A percentile compares a stretch with the other conserved stretches of the same genome.
These are phyloP conservation scores for Elephas maximus DNA, from an alignment of 2,113 vertebrate genomes.

Conservation along the genomic window DNA sequence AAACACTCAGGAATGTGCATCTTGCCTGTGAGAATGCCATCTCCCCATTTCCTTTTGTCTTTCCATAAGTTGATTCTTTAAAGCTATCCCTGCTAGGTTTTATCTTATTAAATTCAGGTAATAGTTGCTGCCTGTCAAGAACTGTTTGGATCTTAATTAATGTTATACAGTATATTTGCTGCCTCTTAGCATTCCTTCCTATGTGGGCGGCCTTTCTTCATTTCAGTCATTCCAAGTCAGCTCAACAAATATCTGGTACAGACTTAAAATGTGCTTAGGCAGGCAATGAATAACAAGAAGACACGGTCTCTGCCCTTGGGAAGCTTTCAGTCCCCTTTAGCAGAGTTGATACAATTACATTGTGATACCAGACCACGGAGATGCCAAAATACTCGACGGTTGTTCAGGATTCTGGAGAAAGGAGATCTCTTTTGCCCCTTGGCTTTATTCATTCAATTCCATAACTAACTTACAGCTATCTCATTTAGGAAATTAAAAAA, in stretches of 20 bases:
- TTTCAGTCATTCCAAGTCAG: conserved; percentile 13
- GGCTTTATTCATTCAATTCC: not conserved
- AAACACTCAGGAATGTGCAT: not conserved
- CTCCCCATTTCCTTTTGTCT: not conserved
- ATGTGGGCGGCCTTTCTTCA: not conserved
- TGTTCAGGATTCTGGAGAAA: not conserved
- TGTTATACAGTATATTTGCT: not conserved
- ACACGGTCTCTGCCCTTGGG: not conserved
- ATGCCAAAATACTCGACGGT: not conserved
- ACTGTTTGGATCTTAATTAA: conserved; percentile 25
- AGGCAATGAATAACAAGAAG: not conserved
- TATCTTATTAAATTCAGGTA: conserved; percentile 26
- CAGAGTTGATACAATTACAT: not conserved
- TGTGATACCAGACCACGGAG: not conserved
- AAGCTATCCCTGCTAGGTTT: conserved; percentile 5
- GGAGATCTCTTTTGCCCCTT: not conserved
- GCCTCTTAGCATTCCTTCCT: not conserved
- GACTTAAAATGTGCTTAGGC: not conserved
- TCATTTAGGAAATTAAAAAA: not conserved
- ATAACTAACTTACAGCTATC: not conserved
- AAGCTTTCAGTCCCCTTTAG: not conserved
- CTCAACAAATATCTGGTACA: not conserved
- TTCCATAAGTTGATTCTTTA: not conserved
- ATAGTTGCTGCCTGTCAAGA: conserved; percentile 16
- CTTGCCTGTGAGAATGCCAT: not conserved